A percentile compares a stretch with the other conserved stretches of the same genome.
Evolutionary conservation across 2,888 invertebrate genomes (phyloP).

Genomic region (Holacanthella duospinosa): DNA sequence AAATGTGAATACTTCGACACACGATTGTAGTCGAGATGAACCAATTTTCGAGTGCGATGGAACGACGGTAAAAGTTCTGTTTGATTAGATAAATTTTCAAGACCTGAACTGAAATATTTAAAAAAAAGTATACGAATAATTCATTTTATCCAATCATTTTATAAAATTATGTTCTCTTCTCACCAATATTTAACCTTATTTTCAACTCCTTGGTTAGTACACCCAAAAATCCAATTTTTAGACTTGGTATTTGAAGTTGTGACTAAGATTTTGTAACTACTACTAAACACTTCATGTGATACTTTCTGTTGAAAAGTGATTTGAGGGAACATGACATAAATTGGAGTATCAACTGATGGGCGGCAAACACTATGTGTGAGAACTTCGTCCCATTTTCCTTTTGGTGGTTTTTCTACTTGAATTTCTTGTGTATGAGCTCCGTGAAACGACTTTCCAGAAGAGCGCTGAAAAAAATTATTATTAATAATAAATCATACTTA

Average conservation of each 20-base stretch:
- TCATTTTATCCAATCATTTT: too few relatives aligned
- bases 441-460: constrained; percentile 22
- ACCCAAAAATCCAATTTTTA: constrained; percentile 68
- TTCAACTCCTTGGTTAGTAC: constrained; percentile 50
- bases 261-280: constrained; percentile 48
- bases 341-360: constrained; percentile 18
- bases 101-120: constrained; percentile 48
- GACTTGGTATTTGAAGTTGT: constrained; percentile 57
- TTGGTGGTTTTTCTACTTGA: constrained; percentile 13
- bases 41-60: constrained; percentile 44
- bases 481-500: not conserved
- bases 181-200: constrained; percentile 39
- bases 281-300: constrained; percentile 47
- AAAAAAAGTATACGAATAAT: too few relatives aligned
- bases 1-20: constrained; percentile 60
- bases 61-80: constrained; percentile 49
- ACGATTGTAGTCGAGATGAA: constrained; percentile 52
- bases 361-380: constrained; percentile 11
- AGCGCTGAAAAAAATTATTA: constrained; percentile 3
- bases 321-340: constrained; percentile 55
- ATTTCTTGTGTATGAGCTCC: constrained; percentile 11
- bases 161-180: constrained; percentile 10
- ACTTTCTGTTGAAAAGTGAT: constrained; percentile 36
- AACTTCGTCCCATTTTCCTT: constrained; percentile 15
- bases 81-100: constrained; percentile 50